These are phyloP conservation scores for Potamarius usumacintae DNA, from an alignment of 2,113 vertebrate species.

Conservation along the genomic window DNA sequence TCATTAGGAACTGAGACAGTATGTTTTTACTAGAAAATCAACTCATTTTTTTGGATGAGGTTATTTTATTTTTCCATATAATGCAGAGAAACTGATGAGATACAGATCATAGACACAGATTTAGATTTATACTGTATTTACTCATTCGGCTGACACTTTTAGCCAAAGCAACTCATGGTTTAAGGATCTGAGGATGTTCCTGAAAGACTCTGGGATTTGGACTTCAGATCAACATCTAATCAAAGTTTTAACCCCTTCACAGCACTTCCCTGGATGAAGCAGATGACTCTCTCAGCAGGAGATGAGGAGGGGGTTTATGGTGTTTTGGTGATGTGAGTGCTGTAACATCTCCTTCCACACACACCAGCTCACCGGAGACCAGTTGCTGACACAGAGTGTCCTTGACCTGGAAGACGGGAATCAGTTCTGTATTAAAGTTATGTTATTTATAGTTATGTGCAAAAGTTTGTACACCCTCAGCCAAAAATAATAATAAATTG, in stretches of 20 bases:
- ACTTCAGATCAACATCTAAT: not conserved
- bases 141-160: not conserved
- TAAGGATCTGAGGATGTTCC: not conserved
- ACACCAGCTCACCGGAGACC: constrained; percentile 55
- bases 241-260: not conserved
- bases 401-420: constrained; percentile 61
- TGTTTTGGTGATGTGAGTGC: constrained; percentile 42
- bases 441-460: not conserved
- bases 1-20: not conserved
- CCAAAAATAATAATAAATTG: too few species aligned
- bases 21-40: not conserved
- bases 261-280: not conserved
- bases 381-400: constrained; percentile 63
- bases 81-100: not conserved
- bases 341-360: constrained; percentile 27
- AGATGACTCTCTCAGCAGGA: constrained; percentile 59
- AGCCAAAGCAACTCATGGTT: not conserved
- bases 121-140: not conserved
- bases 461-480: not conserved
- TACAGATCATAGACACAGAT: not conserved
- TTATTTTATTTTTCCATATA: not conserved
- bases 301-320: constrained; percentile 63
- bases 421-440: constrained; percentile 47
- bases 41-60: not conserved
- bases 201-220: not conserved